phyloP scores from a whole-genome alignment of 2,113 vertebrate species.

The Neodon shergylaensis region DNA sequence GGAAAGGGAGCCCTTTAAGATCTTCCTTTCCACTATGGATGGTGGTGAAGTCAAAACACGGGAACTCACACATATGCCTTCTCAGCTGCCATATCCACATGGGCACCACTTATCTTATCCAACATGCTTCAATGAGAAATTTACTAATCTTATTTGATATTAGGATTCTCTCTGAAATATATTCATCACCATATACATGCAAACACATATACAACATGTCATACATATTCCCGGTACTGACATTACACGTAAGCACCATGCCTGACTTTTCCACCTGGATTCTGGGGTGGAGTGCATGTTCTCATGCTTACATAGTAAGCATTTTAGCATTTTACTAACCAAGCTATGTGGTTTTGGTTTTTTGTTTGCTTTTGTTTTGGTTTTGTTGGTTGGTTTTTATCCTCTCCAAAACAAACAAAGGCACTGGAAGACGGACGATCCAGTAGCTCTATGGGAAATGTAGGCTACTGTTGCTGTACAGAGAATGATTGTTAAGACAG shows the following conservation, averaged over 20 bases:
- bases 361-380: neutral
- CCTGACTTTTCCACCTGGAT: neutral
- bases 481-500: neutral
- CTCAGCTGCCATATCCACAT: neutral
- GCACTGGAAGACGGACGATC: neutral
- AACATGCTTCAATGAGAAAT: neutral
- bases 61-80: neutral
- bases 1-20: neutral
- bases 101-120: neutral
- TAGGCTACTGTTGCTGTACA: neutral
- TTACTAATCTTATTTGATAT: neutral
- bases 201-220: neutral
- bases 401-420: neutral
- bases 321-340: neutral
- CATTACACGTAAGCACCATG: neutral
- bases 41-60: neutral
- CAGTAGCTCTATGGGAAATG: neutral
- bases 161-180: neutral
- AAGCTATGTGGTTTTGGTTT: neutral
- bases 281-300: neutral
- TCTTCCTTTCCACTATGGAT: accelerated
- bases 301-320: too few relatives aligned
- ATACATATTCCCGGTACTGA: neutral
- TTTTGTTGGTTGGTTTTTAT: neutral
- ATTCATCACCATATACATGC: neutral